A percentile compares a stretch with the other conserved stretches of the same genome.
Evolutionary conservation across 2,797 vertebrate species (phyloP).

Genomic region (Notolepis coatsorum): DNA sequence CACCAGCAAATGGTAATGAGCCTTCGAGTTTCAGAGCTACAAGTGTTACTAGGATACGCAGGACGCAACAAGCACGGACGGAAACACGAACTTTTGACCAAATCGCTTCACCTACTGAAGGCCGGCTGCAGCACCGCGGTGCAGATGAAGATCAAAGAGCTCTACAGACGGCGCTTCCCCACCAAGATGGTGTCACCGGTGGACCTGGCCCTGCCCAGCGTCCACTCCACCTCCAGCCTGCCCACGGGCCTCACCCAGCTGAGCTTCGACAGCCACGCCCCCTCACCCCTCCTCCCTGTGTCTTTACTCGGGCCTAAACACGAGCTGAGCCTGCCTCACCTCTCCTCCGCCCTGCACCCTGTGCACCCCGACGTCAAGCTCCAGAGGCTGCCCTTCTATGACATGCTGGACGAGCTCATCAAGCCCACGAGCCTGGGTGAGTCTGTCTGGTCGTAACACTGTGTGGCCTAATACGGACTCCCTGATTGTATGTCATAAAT

Average conservation of each 20-base stretch:
- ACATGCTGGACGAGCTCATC: slow-evolving; percentile 97
- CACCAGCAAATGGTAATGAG: slow-evolving; percentile 99
- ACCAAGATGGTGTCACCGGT: slow-evolving; percentile 97
- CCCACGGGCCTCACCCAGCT: slow-evolving; percentile 90
- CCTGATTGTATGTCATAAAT: too few relatives aligned
- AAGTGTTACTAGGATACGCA: slow-evolving; percentile 98
- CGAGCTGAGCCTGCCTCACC: slow-evolving; percentile 95
- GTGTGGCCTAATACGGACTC: background rate
- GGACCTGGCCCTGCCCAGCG: slow-evolving; percentile 90
- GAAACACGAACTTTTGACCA: slow-evolving; percentile 99
- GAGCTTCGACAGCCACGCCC: slow-evolving; percentile 88
- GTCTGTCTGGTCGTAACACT: slow-evolving; percentile 39
- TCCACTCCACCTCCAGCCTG: slow-evolving; percentile 89
- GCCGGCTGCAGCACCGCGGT: slow-evolving; percentile 98
- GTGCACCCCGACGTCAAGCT: slow-evolving; percentile 99
- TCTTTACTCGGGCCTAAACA: slow-evolving; percentile 97
- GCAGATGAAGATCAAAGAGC: slow-evolving; percentile 99
- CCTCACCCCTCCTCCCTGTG: slow-evolving; percentile 94
- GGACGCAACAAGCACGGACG: slow-evolving; percentile 99
- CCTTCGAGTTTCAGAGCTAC: slow-evolving; percentile 99
- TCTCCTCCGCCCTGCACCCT: slow-evolving; percentile 94
- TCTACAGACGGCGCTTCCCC: slow-evolving; percentile 96
- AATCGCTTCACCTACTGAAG: slow-evolving; percentile 97
- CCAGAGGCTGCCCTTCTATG: slow-evolving; percentile 98
- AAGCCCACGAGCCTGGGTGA: slow-evolving; percentile 98